Conservation (phyloP, 2,113 vertebrate genomes). For the Shinisaurus crocodilurus region DNA sequence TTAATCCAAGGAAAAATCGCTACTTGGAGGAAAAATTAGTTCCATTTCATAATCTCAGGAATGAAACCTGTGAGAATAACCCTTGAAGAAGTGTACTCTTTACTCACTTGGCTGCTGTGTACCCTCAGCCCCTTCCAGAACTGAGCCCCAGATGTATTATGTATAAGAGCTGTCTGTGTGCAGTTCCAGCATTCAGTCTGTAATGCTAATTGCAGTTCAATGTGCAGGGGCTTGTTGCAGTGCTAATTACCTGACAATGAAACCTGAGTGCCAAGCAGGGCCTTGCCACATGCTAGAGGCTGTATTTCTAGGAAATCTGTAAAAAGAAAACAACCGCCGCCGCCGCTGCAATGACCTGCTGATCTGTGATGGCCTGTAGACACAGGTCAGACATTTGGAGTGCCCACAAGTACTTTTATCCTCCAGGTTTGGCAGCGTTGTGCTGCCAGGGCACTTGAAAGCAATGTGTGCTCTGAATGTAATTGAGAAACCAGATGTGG, state of each 20-base stretch:
- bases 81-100: not conserved
- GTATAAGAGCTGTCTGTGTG: not conserved
- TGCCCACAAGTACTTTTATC: not conserved
- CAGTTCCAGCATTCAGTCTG: conserved; percentile 47
- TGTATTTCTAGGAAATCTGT: conserved; percentile 40
- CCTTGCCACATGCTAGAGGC: conserved; percentile 27
- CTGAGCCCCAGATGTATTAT: not conserved
- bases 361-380: not conserved
- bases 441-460: conserved; percentile 25
- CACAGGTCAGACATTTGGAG: not conserved
- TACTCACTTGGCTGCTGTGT: not conserved
- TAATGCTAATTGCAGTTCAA: conserved; percentile 49
- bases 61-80: not conserved
- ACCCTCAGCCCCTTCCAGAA: not conserved
- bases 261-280: conserved; percentile 48
- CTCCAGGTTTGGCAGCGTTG: conserved; percentile 44
- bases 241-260: conserved; percentile 44
- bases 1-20: not conserved
- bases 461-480: conserved; percentile 56
- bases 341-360: conserved; percentile 14
- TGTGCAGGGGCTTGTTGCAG: conserved; percentile 48
- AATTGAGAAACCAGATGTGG: conserved; percentile 70
- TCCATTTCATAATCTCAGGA: not conserved
- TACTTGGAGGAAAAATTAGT: not conserved
- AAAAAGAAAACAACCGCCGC: not conserved